Evolutionary conservation across 2,113 vertebrate genomes (phyloP), one percentile per base, ranked within the genome.

Genomic region (Ceyx melanurus): DNA sequence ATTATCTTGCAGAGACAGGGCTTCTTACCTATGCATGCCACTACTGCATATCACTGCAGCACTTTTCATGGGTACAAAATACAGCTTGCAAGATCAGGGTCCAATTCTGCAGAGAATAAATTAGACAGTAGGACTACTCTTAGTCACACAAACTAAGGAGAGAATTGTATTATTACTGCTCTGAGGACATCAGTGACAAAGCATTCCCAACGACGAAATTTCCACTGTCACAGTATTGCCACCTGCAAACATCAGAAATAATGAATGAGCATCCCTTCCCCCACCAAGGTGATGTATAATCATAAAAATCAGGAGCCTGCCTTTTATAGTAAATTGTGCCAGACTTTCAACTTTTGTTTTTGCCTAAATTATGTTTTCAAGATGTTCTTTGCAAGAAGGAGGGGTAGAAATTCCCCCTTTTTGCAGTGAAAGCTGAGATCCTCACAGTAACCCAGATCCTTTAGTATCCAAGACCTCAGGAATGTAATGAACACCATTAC

Each of bases 41-140:
- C n/a, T 78, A 15, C 56, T 50, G 58, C 73, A 8, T 70, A 56
- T 29, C 50, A 73, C 85, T 80, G 88, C 75, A 86, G 89, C 43
- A 48, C 26, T 94, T 83, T 40, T 26, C 35, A 33, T 21, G 26
- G n/a, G 29, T 48, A 33, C 31, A 51, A 92, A 88, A 66, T 33
- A 73, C 71, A 51, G 58, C 64, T 85, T 76, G 53, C 50, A 79
- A 68, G 74, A 87, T 50, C 45, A 46, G 80, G 37, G 50, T 58
- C 46, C 2, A 3, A 43, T 82, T n/a, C 67, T 71, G 85, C 56
- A 88, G 37, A 61, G 60, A 80, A 79, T 62, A 82, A 74, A 77
- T 85, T 31, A 92, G 71, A n/a, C 20, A 0, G 0, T 40, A 80
- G 48, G 25, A 45, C 53, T 72, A 37, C 40, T 50, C 42, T 26